phyloP scores from a whole-genome alignment of 2,797 vertebrate species.

The Rhinogobio ventralis region DNA sequence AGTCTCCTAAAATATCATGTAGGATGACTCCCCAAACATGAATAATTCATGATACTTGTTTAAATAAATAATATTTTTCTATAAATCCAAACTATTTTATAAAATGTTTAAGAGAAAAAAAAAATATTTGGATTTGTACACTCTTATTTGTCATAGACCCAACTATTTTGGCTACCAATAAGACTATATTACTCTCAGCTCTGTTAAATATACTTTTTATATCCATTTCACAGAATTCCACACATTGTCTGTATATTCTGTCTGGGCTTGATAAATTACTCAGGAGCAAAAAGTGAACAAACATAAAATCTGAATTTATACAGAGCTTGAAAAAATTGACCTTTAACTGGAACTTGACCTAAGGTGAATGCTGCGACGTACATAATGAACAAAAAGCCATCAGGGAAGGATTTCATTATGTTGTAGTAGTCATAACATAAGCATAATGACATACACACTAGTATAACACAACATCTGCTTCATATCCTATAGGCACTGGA shows the following conservation, averaged over 20 bases:
- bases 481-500: neutral
- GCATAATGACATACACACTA: neutral
- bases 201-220: too few relatives aligned
- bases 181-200: neutral
- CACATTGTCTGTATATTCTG: neutral
- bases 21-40: neutral
- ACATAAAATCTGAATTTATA: neutral
- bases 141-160: neutral
- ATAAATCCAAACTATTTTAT: neutral
- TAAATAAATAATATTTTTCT: neutral
- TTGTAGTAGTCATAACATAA: neutral
- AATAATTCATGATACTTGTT: neutral
- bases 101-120: neutral
- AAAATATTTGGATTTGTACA: neutral
- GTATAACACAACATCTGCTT: conserved; percentile 11
- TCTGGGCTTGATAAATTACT: neutral
- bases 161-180: neutral
- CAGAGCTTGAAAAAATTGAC: neutral
- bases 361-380: neutral
- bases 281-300: neutral
- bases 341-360: neutral
- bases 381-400: neutral
- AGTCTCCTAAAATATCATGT: neutral
- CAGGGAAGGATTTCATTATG: conserved; percentile 9
- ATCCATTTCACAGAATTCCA: neutral